Percentiles rank a stretch among this genome's conserved stretches.
phyloP scores from a whole-genome alignment of 2,888 invertebrate genomes.

The Hypena proboscidalis region DNA sequence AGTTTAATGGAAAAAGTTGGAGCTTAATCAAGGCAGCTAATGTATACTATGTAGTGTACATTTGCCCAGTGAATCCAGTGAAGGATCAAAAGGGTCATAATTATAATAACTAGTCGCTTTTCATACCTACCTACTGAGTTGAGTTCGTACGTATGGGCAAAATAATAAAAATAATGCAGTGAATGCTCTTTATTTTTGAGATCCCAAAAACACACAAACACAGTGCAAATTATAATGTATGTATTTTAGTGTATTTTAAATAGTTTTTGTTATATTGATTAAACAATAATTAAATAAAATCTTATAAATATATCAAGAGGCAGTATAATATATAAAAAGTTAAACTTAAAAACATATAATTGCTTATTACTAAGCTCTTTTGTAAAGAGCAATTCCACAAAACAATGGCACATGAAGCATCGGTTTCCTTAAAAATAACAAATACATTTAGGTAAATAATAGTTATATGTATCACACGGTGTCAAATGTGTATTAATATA shows the following conservation, averaged over 20 bases:
- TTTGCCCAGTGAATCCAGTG: no score
- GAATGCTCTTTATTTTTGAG: slow-evolving; percentile 83
- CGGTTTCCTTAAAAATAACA: slow-evolving; percentile 62
- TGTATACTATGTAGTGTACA: no score
- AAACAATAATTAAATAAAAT: slow-evolving; percentile 45
- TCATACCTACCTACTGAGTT: no score
- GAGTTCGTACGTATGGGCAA: slow-evolving; percentile 1
- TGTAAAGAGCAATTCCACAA: slow-evolving; percentile 41
- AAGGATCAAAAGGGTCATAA: no score
- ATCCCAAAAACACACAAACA: slow-evolving; percentile 85
- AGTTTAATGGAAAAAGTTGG: no score
- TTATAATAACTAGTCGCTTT: no score
- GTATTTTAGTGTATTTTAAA: slow-evolving; percentile 42
- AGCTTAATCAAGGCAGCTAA: no score
- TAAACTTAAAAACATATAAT: slow-evolving; percentile 33
- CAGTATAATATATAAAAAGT: slow-evolving; percentile 41
- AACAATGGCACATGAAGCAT: slow-evolving; percentile 79
- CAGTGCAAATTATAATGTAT: slow-evolving; percentile 63
- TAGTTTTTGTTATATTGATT: slow-evolving; percentile 39
- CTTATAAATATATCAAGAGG: slow-evolving; percentile 42
- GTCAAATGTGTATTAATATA: slow-evolving; percentile 53
- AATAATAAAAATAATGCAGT: slow-evolving; percentile 56
- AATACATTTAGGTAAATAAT: slow-evolving; percentile 33
- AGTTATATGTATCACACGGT: slow-evolving; percentile 52
- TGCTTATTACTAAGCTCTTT: slow-evolving; percentile 50